Evolutionary conservation across 2,113 vertebrate species (phyloP), one percentile per base, ranked within the genome.

Genomic region (Philantomba maxwellii): DNA sequence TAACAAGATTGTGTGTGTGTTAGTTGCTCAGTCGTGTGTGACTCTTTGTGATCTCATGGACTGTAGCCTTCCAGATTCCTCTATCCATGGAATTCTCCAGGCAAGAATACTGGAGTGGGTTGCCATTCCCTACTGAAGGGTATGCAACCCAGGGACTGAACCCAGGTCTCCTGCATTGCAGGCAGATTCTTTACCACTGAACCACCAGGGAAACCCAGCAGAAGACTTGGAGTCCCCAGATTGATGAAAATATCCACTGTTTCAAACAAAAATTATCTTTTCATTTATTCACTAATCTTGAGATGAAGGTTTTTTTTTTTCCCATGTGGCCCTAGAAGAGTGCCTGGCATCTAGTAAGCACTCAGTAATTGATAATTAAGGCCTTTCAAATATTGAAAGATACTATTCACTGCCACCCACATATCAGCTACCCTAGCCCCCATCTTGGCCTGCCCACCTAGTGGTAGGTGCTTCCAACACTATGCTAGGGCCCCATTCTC

Each of bases 221-320:
- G 12, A 15, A 62, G 58, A 15, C 4, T 19, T 12, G 45, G 10
- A 94, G 16, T 3, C 57, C 58, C 28, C 53, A 78, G 25, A 70
- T 0, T 25, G 49, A 85, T 51, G 39, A 66, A 88, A 89, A 84
- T 60, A 58, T 30, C 26, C 30, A 30, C 23, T 51, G 2, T 39
- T 85, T 85, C 66, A 70, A 14, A n/a, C 12, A 80, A 94, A 94
- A 83, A 64, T 57, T 75, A 91, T 36, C 47, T 91, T 89, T 45
- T 84, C 47, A 60, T 73, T 81, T 82, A 45, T 12, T 83, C 39
- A 26, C 19, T 92, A 36, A 60, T 70, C 85, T 80, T 58, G 78
- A 78, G 30, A 70, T 64, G 25, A 77, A 45, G 4, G 6, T 64
- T 17, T 62, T n/a, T 64, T 64, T 64, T 64, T 64, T n/a, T 4